Conservation (phyloP, 2,113 vertebrate genomes). For the Paradoxurus hermaphroditus region DNA sequence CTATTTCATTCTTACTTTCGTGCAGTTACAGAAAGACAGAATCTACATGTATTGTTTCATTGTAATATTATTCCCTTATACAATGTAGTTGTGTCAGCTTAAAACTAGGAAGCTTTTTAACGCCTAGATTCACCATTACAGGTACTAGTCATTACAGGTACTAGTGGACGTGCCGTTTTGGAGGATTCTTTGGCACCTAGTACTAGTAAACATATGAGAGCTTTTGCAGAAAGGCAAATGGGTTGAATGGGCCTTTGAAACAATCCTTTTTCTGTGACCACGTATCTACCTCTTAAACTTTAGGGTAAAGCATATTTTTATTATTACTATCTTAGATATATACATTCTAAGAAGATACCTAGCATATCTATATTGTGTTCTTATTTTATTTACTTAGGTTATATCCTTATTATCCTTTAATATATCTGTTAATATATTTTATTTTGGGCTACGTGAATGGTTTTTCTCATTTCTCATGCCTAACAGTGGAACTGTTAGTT, state of each 20-base stretch:
- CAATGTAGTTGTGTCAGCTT: neutral
- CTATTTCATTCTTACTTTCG: neutral
- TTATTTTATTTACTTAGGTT: neutral
- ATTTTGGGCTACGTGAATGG: neutral
- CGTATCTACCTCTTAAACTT: neutral
- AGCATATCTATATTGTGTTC: neutral
- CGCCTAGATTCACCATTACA: neutral
- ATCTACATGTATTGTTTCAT: neutral
- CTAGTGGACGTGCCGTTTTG: neutral
- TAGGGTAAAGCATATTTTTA: neutral
- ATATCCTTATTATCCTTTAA: neutral
- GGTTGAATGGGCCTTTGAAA: neutral
- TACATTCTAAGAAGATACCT: neutral
- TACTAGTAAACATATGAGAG: neutral
- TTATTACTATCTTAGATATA: neutral
- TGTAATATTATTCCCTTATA: neutral
- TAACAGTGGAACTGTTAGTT: neutral
- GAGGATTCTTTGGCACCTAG: neutral
- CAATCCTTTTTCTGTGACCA: neutral
- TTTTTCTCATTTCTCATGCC: neutral
- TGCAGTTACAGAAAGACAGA: neutral
- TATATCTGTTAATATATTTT: neutral
- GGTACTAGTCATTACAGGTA: neutral
- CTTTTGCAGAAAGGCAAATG: neutral
- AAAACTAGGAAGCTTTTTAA: constrained; percentile 1